A percentile compares a stretch with the other conserved stretches of the same genome.
These are phyloP conservation scores for Mamestra configurata DNA, from an alignment of 1,140 invertebrate genomes.

Conservation along the genomic window DNA sequence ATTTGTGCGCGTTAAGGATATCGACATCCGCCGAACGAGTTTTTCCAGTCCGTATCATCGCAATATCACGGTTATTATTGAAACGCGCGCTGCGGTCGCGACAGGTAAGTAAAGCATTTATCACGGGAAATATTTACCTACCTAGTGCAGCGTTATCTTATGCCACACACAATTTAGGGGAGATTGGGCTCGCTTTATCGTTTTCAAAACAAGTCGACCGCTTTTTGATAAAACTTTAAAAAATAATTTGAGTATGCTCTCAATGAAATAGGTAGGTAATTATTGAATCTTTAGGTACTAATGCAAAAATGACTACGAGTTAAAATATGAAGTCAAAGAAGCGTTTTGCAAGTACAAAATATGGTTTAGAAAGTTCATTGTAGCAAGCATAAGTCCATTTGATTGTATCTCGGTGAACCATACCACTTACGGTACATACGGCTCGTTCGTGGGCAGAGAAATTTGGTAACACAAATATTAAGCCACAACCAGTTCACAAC, in stretches of 20 bases:
- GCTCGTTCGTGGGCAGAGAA: conserved; percentile 68
- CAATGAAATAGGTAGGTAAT: not conserved
- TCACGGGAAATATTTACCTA: conserved; percentile 82
- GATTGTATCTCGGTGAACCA: conserved; percentile 73
- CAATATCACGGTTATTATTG: conserved; percentile 88
- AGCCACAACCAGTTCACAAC: conserved; percentile 69
- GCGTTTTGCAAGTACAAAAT: conserved; percentile 44
- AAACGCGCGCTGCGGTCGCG: conserved; percentile 81
- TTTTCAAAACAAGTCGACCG: conserved; percentile 38
- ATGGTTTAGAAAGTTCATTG: conserved; percentile 76
- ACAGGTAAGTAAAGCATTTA: conserved; percentile 86
- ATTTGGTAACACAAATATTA: conserved; percentile 74
- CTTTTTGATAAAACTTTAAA: conserved; percentile 46
- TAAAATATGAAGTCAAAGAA: conserved; percentile 13
- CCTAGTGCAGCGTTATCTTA: conserved; percentile 69
- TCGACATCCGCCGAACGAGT: conserved; percentile 86
- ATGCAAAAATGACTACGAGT: not conserved
- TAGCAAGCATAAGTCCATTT: conserved; percentile 69
- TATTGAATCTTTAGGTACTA: not conserved
- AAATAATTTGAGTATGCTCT: not conserved
- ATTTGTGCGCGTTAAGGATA: conserved; percentile 82
- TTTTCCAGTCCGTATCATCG: conserved; percentile 87
- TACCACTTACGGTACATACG: conserved; percentile 73
- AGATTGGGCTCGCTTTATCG: conserved; percentile 56
- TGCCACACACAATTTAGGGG: conserved; percentile 61